Conservation (phyloP, 2,888 invertebrate genomes). For the Scaptodrosophila latifasciaeformis region DNA sequence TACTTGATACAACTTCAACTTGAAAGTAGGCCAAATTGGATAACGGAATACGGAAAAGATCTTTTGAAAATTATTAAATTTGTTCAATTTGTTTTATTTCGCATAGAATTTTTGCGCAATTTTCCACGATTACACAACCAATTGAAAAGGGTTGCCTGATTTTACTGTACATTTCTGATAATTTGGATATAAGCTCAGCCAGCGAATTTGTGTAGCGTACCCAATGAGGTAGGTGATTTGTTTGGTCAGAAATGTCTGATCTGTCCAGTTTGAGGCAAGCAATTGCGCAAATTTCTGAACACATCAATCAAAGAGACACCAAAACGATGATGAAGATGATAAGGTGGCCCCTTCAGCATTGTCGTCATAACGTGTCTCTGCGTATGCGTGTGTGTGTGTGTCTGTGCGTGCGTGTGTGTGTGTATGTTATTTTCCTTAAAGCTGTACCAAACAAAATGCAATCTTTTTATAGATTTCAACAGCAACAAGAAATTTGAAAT, state of each 20-base stretch:
- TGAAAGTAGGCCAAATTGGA: slow-evolving; percentile 46
- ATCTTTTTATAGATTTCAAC: slow-evolving; percentile 70
- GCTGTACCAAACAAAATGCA: slow-evolving; percentile 59
- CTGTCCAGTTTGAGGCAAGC: too few relatives aligned
- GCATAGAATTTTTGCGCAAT: slow-evolving; percentile 53
- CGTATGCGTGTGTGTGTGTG: too few relatives aligned
- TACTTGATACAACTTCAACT: slow-evolving; percentile 6
- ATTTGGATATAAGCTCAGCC: not conserved
- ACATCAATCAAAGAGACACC: slow-evolving; percentile 14
- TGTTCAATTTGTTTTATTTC: slow-evolving; percentile 10
- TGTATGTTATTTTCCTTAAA: slow-evolving; percentile 48
- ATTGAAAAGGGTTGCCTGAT: not conserved
- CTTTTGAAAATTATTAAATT: not conserved
- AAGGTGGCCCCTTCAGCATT: slow-evolving; percentile 20
- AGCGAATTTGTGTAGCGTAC: slow-evolving; percentile 6
- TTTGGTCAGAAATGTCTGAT: too few relatives aligned
- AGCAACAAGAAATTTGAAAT: slow-evolving; percentile 59
- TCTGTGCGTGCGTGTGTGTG: too few relatives aligned
- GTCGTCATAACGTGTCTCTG: slow-evolving; percentile 51
- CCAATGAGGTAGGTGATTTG: slow-evolving; percentile 23
- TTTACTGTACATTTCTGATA: too few relatives aligned
- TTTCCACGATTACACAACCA: slow-evolving; percentile 48
- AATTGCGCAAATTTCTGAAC: too few relatives aligned
- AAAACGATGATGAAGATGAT: too few relatives aligned
- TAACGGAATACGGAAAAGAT: not conserved